Evolutionary conservation across 2,888 invertebrate species (phyloP), one percentile per base, ranked within the genome.

Genomic region (Pheosia tremula): DNA sequence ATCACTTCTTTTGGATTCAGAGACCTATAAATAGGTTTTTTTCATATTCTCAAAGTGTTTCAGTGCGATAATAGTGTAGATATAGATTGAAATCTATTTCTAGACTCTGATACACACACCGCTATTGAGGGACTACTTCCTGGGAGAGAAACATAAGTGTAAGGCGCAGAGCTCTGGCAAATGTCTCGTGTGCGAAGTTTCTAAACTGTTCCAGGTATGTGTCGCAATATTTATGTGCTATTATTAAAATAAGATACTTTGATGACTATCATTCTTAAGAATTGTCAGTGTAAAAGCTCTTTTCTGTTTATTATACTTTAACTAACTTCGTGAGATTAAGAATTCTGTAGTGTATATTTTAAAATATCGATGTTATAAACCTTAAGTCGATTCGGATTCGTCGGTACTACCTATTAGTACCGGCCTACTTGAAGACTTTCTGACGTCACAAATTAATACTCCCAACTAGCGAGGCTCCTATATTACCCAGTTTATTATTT

Each of bases 121-220:
- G 1, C 92, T 99, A 50, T 93, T 99, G 60, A 94, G 99, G 68
- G 99, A 99, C 87, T 99, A 98, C 90, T 99, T 99, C 87, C 95
- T 99, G 74, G 97, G 98, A 52, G 98, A 99, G 88, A 96, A 96
- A 74, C 99, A 99, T 86, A 96, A 96, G 81, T 99, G 99, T 90
- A 95, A 95, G 79, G 91, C 94, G 7, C 95, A 95, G 62, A 95
- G 95, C 63, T 95, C 97, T 3, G 96, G 95, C 52, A 96, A 96
- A 83, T 99, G 99, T 91, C 95, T 99, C 62, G 98, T 99, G 64
- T 99, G 99, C 89, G 98, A 99, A 93, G 97, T 99, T 74, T 97
- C 97, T n/a, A 96, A 97, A 73, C 94, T 99, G 50, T 99, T 99
- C 93, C 99, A 99, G 95, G 98, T 97, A 95, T 67, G 66, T 37